Percentiles rank a stretch among this genome's conserved stretches.
These are phyloP conservation scores for Hydropsyche tenuis DNA, from an alignment of 1,140 invertebrate species.

Conservation along the genomic window DNA sequence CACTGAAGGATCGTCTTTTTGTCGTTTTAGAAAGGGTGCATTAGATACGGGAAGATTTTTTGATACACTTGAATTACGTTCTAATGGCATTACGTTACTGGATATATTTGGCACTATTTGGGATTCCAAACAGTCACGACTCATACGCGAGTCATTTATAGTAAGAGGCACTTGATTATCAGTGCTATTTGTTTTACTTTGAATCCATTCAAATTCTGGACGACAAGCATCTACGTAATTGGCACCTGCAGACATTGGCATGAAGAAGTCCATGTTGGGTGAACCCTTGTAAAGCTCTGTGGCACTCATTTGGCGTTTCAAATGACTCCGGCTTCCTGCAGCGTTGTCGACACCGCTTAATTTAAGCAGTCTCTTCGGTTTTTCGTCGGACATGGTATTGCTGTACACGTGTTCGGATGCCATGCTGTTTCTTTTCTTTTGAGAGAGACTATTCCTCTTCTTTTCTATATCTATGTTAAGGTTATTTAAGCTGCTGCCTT, in stretches of 20 bases:
- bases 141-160: conserved; percentile 22
- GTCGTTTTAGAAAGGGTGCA: conserved; percentile 16
- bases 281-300: conserved; percentile 42
- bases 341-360: conserved; percentile 22
- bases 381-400: conserved; percentile 41
- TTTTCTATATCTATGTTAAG: conserved; percentile 43
- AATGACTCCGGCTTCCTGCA: conserved; percentile 24
- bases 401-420: conserved; percentile 40
- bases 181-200: conserved; percentile 26
- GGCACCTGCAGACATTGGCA: conserved; percentile 48
- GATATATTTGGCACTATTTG: conserved; percentile 49
- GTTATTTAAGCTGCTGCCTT: conserved; percentile 48
- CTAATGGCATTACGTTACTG: conserved; percentile 44
- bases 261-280: conserved; percentile 29
- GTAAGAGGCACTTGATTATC: conserved; percentile 36
- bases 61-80: conserved; percentile 31
- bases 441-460: conserved; percentile 39
- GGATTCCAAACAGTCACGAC: conserved; percentile 46
- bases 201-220: conserved; percentile 45
- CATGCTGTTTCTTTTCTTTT: conserved; percentile 41
- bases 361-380: conserved; percentile 30
- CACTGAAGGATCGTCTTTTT: conserved; percentile 21
- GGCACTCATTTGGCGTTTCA: conserved; percentile 49
- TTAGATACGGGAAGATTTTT: conserved; percentile 8
- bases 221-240: conserved; percentile 40